These are phyloP conservation scores for Leistus spinibarbis DNA, from an alignment of 2,888 invertebrate species.

Conservation along the genomic window DNA sequence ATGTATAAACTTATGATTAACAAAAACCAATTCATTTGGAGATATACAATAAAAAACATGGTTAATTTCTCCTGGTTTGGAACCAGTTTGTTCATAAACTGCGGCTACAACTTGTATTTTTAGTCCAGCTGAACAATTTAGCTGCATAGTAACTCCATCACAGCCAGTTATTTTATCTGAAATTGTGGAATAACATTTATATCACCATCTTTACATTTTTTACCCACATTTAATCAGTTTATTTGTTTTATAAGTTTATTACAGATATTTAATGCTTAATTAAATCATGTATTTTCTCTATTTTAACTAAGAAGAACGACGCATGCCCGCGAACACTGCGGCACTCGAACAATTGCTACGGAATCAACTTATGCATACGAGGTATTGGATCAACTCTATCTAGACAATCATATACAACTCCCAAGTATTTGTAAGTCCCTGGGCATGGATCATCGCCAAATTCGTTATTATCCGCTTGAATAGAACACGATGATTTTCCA, in stretches of 20 bases:
- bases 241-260: no score
- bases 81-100: neutral
- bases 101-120: neutral
- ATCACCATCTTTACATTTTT: no score
- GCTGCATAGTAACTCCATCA: neutral
- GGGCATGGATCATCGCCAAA: neutral
- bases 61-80: neutral
- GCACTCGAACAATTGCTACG: neutral
- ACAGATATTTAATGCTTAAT: no score
- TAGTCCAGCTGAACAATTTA: neutral
- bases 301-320: no score
- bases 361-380: neutral
- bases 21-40: neutral
- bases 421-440: neutral
- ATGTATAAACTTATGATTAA: neutral
- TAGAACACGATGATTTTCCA: neutral
- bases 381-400: neutral
- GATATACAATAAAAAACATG: neutral
- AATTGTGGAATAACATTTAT: neutral
- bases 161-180: neutral
- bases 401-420: neutral
- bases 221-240: no score
- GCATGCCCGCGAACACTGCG: no score
- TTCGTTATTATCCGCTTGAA: neutral
- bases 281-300: no score